Conservation (phyloP, 2,113 vertebrate species). For the Eonycteris spelaea region DNA sequence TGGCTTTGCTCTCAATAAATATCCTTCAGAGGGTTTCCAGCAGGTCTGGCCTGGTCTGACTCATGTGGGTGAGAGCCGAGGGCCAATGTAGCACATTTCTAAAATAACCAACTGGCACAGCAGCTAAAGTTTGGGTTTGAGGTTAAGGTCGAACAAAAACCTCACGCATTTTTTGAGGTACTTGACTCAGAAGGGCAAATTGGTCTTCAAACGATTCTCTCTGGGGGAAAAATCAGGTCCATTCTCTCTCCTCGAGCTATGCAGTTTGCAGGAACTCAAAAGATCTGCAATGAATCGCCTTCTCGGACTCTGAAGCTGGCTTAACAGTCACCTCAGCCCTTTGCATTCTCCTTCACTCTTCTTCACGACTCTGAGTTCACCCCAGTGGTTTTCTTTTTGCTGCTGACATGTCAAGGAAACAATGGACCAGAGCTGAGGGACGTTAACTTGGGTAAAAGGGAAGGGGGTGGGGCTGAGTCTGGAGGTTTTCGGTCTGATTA, state of each 20-base stretch:
- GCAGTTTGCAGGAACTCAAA: background rate
- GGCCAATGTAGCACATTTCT: background rate
- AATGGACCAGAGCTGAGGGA: background rate
- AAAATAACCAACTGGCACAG: background rate
- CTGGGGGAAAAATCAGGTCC: background rate
- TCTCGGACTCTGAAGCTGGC: background rate
- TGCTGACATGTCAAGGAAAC: background rate
- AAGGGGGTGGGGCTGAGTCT: background rate
- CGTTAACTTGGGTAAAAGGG: conserved; percentile 42
- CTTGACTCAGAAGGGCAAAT: background rate
- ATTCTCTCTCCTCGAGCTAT: background rate
- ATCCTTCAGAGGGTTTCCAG: too few relatives aligned
- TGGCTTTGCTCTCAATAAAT: fast-evolving
- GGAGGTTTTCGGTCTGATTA: background rate
- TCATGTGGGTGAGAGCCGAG: background rate
- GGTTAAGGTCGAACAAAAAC: background rate
- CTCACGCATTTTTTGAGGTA: background rate
- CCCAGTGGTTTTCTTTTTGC: background rate
- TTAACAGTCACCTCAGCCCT: background rate
- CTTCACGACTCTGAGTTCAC: background rate
- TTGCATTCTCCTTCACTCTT: background rate
- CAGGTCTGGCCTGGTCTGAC: background rate
- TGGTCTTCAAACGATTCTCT: background rate
- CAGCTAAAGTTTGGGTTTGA: background rate
- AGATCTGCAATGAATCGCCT: background rate